A percentile compares a stretch with the other conserved stretches of the same genome.
Evolutionary conservation across 2,888 invertebrate species (phyloP).

Genomic region (Myopa tessellatipennis): DNA sequence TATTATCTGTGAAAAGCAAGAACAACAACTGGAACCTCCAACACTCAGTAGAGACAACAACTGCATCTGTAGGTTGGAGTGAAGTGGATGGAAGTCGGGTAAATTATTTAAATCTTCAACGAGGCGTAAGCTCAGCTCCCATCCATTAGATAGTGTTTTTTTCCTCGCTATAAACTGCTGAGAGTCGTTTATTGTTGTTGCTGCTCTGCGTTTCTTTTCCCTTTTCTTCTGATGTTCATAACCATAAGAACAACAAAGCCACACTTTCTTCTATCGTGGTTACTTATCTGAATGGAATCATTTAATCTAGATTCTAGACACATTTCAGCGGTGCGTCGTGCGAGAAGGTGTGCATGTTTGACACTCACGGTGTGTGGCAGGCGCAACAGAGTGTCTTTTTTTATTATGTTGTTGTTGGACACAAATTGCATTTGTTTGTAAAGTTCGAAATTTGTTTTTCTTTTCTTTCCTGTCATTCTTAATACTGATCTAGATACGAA

Average conservation of each 20-base stretch:
- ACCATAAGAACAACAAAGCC: too few relatives aligned
- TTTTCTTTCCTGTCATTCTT: too few relatives aligned
- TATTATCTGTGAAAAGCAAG: slow-evolving; percentile 10
- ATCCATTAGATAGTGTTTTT: not conserved
- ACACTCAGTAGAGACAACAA: not conserved
- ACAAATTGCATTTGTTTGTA: not conserved
- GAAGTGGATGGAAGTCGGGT: not conserved
- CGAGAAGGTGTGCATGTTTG: not conserved
- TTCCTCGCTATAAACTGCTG: not conserved
- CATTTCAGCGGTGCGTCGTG: not conserved
- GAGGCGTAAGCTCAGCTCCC: slow-evolving; percentile 18
- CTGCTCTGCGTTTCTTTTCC: too few relatives aligned
- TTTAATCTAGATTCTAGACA: not conserved
- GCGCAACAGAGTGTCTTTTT: not conserved
- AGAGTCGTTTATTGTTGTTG: not conserved
- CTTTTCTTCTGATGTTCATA: too few relatives aligned
- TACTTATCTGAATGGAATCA: not conserved
- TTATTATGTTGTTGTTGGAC: not conserved
- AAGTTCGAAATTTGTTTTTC: too few relatives aligned
- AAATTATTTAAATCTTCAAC: slow-evolving; percentile 30
- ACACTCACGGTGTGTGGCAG: slow-evolving; percentile 28
- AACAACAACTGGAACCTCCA: not conserved
- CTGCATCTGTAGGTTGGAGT: not conserved
- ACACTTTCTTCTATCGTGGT: too few relatives aligned
- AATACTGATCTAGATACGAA: too few relatives aligned